These are phyloP conservation scores for Andinoacara biseriatus DNA, from an alignment of 2,113 vertebrate species.

Conservation along the genomic window DNA sequence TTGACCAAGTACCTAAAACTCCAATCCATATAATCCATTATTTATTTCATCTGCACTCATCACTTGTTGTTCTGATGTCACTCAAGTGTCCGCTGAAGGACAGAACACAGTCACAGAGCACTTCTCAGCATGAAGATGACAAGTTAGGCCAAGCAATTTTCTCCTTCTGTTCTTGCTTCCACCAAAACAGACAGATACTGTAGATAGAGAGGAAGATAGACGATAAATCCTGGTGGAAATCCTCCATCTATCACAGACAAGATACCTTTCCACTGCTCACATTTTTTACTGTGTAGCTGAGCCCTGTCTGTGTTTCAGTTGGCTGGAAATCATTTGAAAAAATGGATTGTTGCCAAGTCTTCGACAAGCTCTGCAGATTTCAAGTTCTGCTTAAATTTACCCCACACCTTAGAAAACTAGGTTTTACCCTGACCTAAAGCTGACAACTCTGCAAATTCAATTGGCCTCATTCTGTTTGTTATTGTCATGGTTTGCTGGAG, in stretches of 20 bases:
- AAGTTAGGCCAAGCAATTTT: constrained; percentile 46
- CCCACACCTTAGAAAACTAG: constrained; percentile 17
- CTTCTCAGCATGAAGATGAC: constrained; percentile 27
- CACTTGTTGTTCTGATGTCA: constrained; percentile 27
- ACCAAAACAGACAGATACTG: constrained; percentile 7
- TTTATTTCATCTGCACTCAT: constrained; percentile 20
- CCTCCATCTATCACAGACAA: constrained; percentile 23
- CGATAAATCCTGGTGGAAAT: constrained; percentile 7
- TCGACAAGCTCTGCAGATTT: constrained; percentile 64
- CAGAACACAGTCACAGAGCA: constrained; percentile 17
- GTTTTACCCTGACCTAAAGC: constrained; percentile 29
- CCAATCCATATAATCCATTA: constrained; percentile 7
- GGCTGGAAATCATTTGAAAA: constrained; percentile 61
- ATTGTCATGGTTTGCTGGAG: constrained; percentile 28
- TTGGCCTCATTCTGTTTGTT: constrained; percentile 39
- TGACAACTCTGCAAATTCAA: constrained; percentile 34
- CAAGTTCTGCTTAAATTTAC: constrained; percentile 48
- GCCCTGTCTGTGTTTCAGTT: constrained; percentile 15
- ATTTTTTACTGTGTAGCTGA: constrained; percentile 37
- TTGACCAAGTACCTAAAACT: not conserved
- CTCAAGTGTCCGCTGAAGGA: constrained; percentile 37
- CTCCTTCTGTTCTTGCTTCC: constrained; percentile 21
- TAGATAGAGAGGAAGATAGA: not conserved
- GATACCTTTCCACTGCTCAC: constrained; percentile 2
- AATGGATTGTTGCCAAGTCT: constrained; percentile 56